Percentiles rank a stretch among this genome's conserved stretches.
phyloP scores from a whole-genome alignment of 2,888 invertebrate species.

The Ferrisia virgata region DNA sequence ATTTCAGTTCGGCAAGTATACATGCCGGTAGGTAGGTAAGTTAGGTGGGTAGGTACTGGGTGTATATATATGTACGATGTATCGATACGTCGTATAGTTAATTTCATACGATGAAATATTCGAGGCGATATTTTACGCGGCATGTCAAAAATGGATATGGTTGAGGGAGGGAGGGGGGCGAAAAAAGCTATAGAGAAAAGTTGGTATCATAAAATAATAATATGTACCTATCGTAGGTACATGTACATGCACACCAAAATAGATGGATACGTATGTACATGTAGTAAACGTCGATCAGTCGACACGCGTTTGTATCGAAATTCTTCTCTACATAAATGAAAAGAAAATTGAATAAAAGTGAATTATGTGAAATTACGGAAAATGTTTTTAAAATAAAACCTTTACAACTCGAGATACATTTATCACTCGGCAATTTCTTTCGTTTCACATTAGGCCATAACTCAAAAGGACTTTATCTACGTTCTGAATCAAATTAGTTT shows the following conservation, averaged over 20 bases:
- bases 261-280: not conserved
- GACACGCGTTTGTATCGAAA: not conserved
- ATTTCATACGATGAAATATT: not conserved
- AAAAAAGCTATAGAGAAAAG: not conserved
- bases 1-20: not conserved
- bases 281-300: not conserved
- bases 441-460: conserved; percentile 36
- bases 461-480: conserved; percentile 37
- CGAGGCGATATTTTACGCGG: not conserved
- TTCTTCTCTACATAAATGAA: not conserved
- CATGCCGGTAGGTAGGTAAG: too few species aligned
- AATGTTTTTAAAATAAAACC: conserved; percentile 43
- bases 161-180: too few species aligned
- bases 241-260: not conserved
- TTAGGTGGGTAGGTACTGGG: too few species aligned
- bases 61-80: too few species aligned
- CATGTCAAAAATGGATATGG: not conserved
- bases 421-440: conserved; percentile 40
- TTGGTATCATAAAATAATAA: not conserved
- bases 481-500: conserved; percentile 37
- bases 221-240: too few species aligned
- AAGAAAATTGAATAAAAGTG: conserved; percentile 33
- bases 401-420: conserved; percentile 32
- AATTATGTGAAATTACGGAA: conserved; percentile 37
- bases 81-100: not conserved